These are phyloP conservation scores for Prunella himalayana DNA, from an alignment of 2,113 vertebrate genomes.

Conservation along the genomic window DNA sequence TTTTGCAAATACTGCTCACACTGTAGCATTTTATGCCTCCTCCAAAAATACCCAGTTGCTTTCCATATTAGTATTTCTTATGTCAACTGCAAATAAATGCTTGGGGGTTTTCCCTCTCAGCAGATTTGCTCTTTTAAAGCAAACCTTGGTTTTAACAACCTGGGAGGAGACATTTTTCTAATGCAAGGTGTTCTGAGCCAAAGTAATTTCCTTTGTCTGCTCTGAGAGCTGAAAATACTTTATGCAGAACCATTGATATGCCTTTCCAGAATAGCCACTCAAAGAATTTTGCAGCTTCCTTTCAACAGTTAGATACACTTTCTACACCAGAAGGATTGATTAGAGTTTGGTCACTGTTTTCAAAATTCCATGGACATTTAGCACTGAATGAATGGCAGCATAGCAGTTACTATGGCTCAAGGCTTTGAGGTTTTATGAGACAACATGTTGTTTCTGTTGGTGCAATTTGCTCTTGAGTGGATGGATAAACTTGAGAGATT, in stretches of 20 bases:
- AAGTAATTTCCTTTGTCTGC: neutral
- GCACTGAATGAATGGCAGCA: neutral
- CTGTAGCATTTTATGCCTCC: neutral
- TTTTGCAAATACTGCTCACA: neutral
- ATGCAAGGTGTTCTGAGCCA: neutral
- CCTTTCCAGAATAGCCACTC: neutral
- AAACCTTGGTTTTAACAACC: neutral
- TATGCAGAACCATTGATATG: rapidly evolving
- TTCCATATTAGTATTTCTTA: neutral
- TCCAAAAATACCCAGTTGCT: neutral
- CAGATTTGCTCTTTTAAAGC: neutral
- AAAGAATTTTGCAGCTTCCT: neutral
- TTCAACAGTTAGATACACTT: neutral
- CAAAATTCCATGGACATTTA: neutral
- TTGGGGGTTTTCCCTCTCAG: neutral
- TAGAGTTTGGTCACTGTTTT: neutral
- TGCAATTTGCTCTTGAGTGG: neutral
- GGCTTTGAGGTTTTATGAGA: neutral
- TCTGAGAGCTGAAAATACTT: neutral
- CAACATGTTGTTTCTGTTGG: neutral
- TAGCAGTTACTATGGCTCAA: neutral
- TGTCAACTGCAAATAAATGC: neutral
- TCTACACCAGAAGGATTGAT: neutral
- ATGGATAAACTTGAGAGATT: neutral
- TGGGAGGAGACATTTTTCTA: neutral